These are phyloP conservation scores for Lordiphosa fenestrarum DNA, from an alignment of 2,888 invertebrate genomes.

Conservation along the genomic window DNA sequence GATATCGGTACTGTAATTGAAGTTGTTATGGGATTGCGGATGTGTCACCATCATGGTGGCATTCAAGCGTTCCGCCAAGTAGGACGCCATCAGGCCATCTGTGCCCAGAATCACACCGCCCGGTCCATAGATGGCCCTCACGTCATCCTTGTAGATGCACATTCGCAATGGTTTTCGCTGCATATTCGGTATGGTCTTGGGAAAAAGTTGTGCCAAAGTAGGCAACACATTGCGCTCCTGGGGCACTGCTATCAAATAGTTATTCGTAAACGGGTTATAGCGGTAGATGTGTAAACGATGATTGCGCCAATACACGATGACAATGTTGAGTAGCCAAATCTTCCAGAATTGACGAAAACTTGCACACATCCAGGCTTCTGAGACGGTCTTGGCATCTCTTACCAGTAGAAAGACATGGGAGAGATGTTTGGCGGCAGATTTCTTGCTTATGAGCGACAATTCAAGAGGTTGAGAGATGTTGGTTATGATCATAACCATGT, in stretches of 20 bases:
- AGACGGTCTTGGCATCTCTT: conserved; percentile 50
- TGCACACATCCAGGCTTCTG: conserved; percentile 76
- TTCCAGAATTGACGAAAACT: conserved; percentile 82
- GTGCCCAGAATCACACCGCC: conserved; percentile 77
- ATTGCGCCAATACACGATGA: conserved; percentile 68
- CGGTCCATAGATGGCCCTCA: conserved; percentile 73
- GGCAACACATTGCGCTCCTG: conserved; percentile 23
- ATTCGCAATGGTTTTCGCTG: conserved; percentile 71
- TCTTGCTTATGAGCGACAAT: conserved; percentile 69
- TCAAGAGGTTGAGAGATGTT: conserved; percentile 70
- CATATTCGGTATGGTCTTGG: conserved; percentile 73
- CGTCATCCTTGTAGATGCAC: conserved; percentile 78
- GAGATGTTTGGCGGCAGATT: conserved; percentile 75
- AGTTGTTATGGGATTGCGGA: conserved; percentile 41
- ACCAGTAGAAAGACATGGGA: conserved; percentile 75
- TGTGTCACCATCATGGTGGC: conserved; percentile 80
- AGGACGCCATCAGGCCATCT: conserved; percentile 78
- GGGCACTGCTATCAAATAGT: conserved; percentile 77
- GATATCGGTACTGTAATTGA: conserved; percentile 58
- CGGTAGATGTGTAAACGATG: conserved; percentile 80
- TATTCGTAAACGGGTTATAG: conserved; percentile 81
- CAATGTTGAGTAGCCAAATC: conserved; percentile 81
- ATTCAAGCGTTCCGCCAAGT: conserved; percentile 80
- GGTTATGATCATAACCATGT: conserved; percentile 73
- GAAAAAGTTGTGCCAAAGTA: conserved; percentile 65